Base-by-base conservation (phyloP, 2,797 vertebrate genomes). In the Lophotriccus pileatus region DNA sequence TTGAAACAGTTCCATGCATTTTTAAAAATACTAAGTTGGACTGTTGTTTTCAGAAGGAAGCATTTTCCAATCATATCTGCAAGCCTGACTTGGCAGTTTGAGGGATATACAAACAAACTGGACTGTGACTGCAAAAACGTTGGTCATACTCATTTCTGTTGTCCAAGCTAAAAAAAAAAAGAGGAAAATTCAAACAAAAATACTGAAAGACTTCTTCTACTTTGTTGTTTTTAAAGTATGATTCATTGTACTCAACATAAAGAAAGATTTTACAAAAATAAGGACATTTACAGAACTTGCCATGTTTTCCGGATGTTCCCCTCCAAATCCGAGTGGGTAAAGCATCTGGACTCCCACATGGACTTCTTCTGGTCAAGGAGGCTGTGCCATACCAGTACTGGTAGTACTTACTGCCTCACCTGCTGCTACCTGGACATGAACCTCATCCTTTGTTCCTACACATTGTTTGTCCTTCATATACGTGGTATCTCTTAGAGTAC, bases 401-500 rank as follows among this genome's bases (percentile, higher is more conserved):
- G 12, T n/a, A 4, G 15, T 27, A 43, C 50, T 70, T 59, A n/a
- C 32, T 64, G 66, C 10, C 23, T 56, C 32, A 50, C 7, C 50
- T 58, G 15, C 67, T 73, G 37, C 50, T 66, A 6, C 27, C 37
- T 63, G 62, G 41, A 37, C 63, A 49, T 2, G 0, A 66, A 37
- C 28, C 14, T 73, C 15, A 0, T 52, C 32, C 44, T 30, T 53
- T 3, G 1, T 80, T 56, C 30, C 18, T 16, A 7, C 0, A 2
- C 13, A 3, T 19, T 4, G 1, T 20, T 67, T 60, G 34, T 63
- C 63, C 49, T 56, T 56, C 39, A 4, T 3, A 1, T 49, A 16
- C 0, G 0, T 28, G 20, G 12, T 69, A 32, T 20, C 15, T 34
- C 59, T 30, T 34, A 25, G 59, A 52, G 6, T 32, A 43, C 19